Base-by-base conservation (phyloP, 2,113 vertebrate species). In the Serinus canaria region DNA sequence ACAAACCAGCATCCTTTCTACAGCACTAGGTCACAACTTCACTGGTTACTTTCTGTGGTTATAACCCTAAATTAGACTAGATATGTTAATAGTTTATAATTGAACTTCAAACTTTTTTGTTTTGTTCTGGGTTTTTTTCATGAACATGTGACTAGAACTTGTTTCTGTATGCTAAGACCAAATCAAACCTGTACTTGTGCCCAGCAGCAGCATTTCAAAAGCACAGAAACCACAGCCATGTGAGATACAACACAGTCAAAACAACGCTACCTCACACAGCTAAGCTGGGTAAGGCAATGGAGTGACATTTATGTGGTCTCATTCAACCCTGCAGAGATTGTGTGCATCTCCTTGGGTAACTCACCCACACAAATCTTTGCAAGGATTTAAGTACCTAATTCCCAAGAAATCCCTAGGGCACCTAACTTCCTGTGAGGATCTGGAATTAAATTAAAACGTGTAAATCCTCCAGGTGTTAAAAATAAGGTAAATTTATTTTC, bases 61-160 rank as follows among this genome's bases (percentile, higher is more conserved):
- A 44, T 43, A 67, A 37, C 10, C 9, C 28, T n/a, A 6, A 55
- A 56, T 86, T 64, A 64, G 44, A 47, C 16, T 53, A 72, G 3
- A 12, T 33, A 35, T 33, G 23, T 9, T 85, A 83, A 90, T 31
- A 1, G 5, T 46, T 72, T 18, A 27, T 47, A 67, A 68, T 3
- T 37, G 23, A 87, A 82, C 20, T 75, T 66, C 8, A 46, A 59
- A 25, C 4, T 6, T 9, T 28, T 50, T 53, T 33, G 1, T 13
- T 44, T 50, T 35, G 15, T n/a, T 22, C 8, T 20, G 11, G 1
- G 0, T 22, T 49, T 53, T 28, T 30, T 58, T 1, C 3, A 22
- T n/a, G 13, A 77, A 39, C 14, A 5, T 15, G 10, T 44, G 31
- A 67, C 37, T 78, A 28, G 23, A 73, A 16, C 4, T 28, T 64